These are phyloP conservation scores for Leptonema lineaticorne DNA, from an alignment of 1,140 invertebrate species.

Conservation along the genomic window DNA sequence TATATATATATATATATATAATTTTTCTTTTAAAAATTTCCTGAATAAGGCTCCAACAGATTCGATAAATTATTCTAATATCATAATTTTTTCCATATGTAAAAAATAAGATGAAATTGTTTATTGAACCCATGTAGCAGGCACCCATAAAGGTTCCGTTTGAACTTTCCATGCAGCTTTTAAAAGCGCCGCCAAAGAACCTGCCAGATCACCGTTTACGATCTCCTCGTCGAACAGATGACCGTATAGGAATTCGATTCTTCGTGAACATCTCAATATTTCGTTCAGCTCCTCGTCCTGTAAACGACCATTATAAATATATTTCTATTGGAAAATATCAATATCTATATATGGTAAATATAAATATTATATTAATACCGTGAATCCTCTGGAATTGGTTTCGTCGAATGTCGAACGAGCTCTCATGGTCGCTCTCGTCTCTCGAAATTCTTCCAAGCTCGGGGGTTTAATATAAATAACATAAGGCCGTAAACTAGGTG, in stretches of 20 bases:
- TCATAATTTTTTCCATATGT: too few relatives aligned
- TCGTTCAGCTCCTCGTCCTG: slow-evolving; percentile 93
- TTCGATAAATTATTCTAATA: slow-evolving; percentile 22
- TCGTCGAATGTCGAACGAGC: slow-evolving; percentile 90
- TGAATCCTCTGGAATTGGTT: slow-evolving; percentile 84
- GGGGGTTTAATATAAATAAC: slow-evolving; percentile 94
- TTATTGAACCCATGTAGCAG: slow-evolving; percentile 90
- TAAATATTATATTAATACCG: slow-evolving; percentile 60
- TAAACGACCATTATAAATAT: slow-evolving; percentile 41
- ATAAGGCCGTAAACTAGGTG: slow-evolving; percentile 90
- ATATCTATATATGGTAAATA: not conserved
- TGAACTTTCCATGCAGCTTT: slow-evolving; percentile 82
- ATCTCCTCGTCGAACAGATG: slow-evolving; percentile 95
- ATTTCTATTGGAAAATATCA: not conserved
- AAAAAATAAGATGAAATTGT: not conserved
- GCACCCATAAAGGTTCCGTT: slow-evolving; percentile 95
- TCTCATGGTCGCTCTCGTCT: slow-evolving; percentile 76
- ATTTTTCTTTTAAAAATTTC: not conserved
- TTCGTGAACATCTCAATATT: slow-evolving; percentile 81
- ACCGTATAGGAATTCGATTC: slow-evolving; percentile 92
- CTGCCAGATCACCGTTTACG: slow-evolving; percentile 85
- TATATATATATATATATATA: not conserved
- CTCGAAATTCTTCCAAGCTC: slow-evolving; percentile 78
- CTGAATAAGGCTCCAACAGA: slow-evolving; percentile 22
- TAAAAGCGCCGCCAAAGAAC: slow-evolving; percentile 85